Evolutionary conservation across 2,888 invertebrate species (phyloP).

Genomic region (Bombyx huttoni): DNA sequence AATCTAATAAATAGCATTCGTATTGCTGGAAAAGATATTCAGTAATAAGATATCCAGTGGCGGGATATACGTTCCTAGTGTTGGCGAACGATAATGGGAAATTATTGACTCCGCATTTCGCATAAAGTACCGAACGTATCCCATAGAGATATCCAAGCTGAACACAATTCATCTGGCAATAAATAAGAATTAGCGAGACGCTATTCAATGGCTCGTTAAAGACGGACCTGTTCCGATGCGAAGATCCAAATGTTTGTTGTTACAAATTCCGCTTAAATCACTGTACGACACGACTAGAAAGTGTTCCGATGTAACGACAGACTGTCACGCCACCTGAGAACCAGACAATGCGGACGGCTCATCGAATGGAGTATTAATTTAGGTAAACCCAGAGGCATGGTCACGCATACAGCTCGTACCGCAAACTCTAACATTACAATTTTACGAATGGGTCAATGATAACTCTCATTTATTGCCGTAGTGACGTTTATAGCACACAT

Average conservation of each 20-base stretch:
- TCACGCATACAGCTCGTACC: constrained; percentile 49
- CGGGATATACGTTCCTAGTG: constrained; percentile 35
- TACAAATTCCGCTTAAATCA: constrained; percentile 30
- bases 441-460: constrained; percentile 38
- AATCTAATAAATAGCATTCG: constrained; percentile 65
- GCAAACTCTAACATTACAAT: constrained; percentile 42
- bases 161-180: constrained; percentile 11
- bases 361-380: constrained; percentile 54
- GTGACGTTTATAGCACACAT: too few relatives aligned
- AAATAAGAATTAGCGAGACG: constrained; percentile 10
- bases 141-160: constrained; percentile 5
- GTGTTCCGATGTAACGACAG: constrained; percentile 46
- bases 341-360: constrained; percentile 38
- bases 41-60: constrained; percentile 60
- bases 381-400: constrained; percentile 44
- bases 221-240: constrained; percentile 1
- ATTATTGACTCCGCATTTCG: constrained; percentile 36
- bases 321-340: constrained; percentile 37
- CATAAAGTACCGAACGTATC: constrained; percentile 18
- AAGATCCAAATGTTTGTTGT: constrained; percentile 16
- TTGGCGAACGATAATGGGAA: constrained; percentile 42
- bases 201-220: constrained; percentile 7
- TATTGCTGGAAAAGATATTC: constrained; percentile 51
- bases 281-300: constrained; percentile 40
- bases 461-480: constrained; percentile 13